Evolutionary conservation across 2,113 vertebrate genomes (phyloP).

Genomic region (Orycteropus afer): DNA sequence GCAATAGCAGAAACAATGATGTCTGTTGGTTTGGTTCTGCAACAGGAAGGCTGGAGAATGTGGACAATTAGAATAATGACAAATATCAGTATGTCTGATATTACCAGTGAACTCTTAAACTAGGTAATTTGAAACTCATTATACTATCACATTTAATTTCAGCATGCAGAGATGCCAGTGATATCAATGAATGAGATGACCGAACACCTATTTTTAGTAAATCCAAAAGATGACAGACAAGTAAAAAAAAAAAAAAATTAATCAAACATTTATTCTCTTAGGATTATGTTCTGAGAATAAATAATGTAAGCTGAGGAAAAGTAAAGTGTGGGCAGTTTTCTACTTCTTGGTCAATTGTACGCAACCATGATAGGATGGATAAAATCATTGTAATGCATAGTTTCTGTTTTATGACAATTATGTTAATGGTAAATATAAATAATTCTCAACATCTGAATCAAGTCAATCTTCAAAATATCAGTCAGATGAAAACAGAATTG

Average conservation of each 20-base stretch:
- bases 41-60: background rate
- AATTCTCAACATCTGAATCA: background rate
- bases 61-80: conserved; percentile 54
- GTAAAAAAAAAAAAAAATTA: conserved; percentile 13
- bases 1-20: background rate
- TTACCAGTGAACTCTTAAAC: conserved; percentile 14
- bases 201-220: conserved; percentile 58
- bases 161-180: background rate
- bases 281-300: background rate
- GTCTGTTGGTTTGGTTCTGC: background rate
- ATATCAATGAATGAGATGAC: background rate
- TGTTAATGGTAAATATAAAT: background rate
- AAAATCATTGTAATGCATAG: background rate
- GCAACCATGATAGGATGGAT: background rate
- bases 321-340: background rate
- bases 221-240: conserved; percentile 19
- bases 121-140: conserved; percentile 66
- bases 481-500: background rate
- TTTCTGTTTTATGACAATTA: background rate
- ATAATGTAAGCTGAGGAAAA: background rate
- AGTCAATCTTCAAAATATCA: background rate
- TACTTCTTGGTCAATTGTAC: background rate
- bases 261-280: conserved; percentile 19
- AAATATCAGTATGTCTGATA: conserved; percentile 56
- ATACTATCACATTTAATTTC: conserved; percentile 47